Evolutionary conservation across 2,888 invertebrate genomes (phyloP), one percentile per base, ranked within the genome.

Genomic region (Rotaria socialis): DNA sequence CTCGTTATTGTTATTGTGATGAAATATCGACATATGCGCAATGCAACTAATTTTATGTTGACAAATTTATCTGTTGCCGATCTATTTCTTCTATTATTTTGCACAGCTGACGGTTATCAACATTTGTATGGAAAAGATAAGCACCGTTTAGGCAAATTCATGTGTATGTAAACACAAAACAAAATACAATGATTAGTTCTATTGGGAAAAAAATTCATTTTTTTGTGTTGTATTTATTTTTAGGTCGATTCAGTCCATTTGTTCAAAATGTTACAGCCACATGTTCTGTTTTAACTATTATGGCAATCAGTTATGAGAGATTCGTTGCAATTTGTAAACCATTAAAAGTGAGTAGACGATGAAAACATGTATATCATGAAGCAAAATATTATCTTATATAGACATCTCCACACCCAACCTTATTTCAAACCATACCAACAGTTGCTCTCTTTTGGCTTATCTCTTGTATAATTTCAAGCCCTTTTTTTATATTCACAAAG

Each of bases 101-200:
- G 80, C 5, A 80, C 47, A n/a, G 47, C 80, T 11, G 80, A 80
- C 35, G 80, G 80, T 80, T 80, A 80, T 41, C 80, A 80, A 80
- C 80, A 80, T 80, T 80, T 80, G 47, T 80, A 80, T 47, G 80
- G 47, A 24, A 80, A 47, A 80, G 80, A 80, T n/a, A 80, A 80
- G n/a, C 80, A 80, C 47, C 80, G 47, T n/a, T 47, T 80, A n/a
- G 80, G 80, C 2, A 80, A 43, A 7, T 80, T 80, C 8, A 80
- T 80, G 80, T 80, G 80, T 80, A 80, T 47, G 80, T 47, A 27
- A 35, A 67, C 4, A 19, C 1, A 3, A 35, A 27, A 27, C 2
- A 19, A 27, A 11, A 16, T 19, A n/a, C 0, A 67, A 27, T 52
- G 16, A 11, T 4, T 52, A 52, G 16, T 52, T 16, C 16, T 52